phyloP scores from a whole-genome alignment of 2,797 vertebrate genomes.

The Naso thynnoides region DNA sequence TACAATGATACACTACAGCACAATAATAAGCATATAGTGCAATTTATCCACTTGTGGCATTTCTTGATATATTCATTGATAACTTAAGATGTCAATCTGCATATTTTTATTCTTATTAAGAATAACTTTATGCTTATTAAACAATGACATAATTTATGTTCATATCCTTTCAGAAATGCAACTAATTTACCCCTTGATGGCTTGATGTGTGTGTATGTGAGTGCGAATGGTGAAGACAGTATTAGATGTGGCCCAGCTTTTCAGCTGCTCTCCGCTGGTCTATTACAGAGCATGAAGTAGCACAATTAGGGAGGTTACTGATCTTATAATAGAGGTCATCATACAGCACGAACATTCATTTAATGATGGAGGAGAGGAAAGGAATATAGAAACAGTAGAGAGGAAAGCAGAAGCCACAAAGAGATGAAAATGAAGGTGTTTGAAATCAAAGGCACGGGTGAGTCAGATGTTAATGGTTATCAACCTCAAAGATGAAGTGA shows the following conservation, averaged over 20 bases:
- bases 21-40: not conserved
- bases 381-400: not conserved
- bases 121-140: not conserved
- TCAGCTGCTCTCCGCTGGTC: conserved; percentile 21
- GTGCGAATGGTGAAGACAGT: not conserved
- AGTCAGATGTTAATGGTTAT: conserved; percentile 10
- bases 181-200: not conserved
- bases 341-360: conserved; percentile 24
- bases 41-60: not conserved
- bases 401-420: not conserved
- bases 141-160: not conserved
- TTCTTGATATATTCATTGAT: not conserved
- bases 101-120: not conserved
- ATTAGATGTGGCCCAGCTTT: not conserved
- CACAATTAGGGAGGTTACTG: conserved; percentile 10
- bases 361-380: not conserved
- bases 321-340: conserved; percentile 29
- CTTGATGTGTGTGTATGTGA: not conserved
- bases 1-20: not conserved
- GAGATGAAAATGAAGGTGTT: not conserved
- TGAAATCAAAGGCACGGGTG: not conserved
- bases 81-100: not conserved
- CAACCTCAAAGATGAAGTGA: not conserved
- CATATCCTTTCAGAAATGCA: not conserved
- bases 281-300: conserved; percentile 31